A percentile compares a stretch with the other conserved stretches of the same genome.
These are phyloP conservation scores for Salpingus planirostris DNA, from an alignment of 2,888 invertebrate species.

Conservation along the genomic window DNA sequence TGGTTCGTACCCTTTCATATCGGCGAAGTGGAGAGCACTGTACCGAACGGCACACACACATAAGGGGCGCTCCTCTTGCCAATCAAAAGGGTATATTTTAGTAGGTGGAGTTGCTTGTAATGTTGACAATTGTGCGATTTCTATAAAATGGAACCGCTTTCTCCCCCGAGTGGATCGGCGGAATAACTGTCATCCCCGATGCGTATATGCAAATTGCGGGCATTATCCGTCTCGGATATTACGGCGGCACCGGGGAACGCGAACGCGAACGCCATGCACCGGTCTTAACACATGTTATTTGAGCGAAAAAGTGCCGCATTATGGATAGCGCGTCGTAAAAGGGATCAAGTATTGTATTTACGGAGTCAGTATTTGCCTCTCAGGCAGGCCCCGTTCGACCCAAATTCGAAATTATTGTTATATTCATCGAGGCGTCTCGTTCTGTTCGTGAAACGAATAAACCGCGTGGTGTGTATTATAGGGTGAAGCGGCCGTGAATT, in stretches of 20 bases:
- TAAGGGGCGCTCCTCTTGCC: constrained; percentile 21
- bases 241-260: no score
- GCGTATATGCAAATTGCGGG: constrained; percentile 11
- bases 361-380: constrained; percentile 7
- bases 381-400: constrained; percentile 8
- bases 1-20: constrained; percentile 21
- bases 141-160: constrained; percentile 12
- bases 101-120: constrained; percentile 24
- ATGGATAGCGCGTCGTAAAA: no score
- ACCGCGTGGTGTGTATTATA: no score
- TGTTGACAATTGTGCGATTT: constrained; percentile 19
- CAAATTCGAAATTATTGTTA: constrained; percentile 8
- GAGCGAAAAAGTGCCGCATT: constrained; percentile 7
- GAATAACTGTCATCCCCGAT: no score
- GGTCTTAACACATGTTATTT: constrained; percentile 13
- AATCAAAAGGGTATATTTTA: constrained; percentile 25
- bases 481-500: no score
- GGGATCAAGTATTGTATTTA: constrained; percentile 7
- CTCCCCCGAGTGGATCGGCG: no score
- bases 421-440: no score
- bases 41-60: no score
- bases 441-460: no score
- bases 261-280: constrained; percentile 12
- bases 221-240: constrained; percentile 6
- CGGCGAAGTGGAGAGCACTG: constrained; percentile 22